Conservation (phyloP, 2,797 vertebrate genomes). For the Hephaestus fuliginosus region DNA sequence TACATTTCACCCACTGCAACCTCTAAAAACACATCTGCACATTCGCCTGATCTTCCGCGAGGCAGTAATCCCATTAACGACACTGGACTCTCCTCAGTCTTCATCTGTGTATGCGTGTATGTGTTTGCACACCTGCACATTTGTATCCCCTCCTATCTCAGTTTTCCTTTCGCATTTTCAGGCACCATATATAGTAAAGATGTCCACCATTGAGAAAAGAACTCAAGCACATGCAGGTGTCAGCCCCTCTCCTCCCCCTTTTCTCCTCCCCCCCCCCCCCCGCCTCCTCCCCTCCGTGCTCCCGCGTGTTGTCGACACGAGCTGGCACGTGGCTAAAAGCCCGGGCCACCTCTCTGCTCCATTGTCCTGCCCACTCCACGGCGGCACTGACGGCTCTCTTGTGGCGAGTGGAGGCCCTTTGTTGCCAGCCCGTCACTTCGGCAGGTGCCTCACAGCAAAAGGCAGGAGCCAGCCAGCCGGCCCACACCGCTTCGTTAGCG, state of each 20-base stretch:
- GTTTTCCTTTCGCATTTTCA: conserved; percentile 39
- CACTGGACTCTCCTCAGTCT: conserved; percentile 44
- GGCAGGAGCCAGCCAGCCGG: conserved; percentile 69
- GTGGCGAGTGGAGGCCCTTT: conserved; percentile 72
- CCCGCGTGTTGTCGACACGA: conserved; percentile 71
- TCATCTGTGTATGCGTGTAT: conserved; percentile 19
- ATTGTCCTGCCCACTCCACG: conserved; percentile 81
- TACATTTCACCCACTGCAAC: conserved; percentile 49
- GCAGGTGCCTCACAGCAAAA: conserved; percentile 87
- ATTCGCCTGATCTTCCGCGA: conserved; percentile 45
- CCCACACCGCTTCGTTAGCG: conserved; percentile 75
- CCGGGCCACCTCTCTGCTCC: conserved; percentile 77
- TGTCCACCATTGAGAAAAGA: conserved; percentile 66
- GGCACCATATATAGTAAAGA: conserved; percentile 53
- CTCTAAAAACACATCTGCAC: conserved; percentile 49
- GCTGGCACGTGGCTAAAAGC: conserved; percentile 84
- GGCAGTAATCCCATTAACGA: conserved; percentile 56
- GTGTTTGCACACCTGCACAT: conserved; percentile 62
- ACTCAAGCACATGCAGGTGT: conserved; percentile 88
- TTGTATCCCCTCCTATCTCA: conserved; percentile 43
- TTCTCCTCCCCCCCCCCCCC: conserved; percentile 39
- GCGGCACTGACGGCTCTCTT: conserved; percentile 72
- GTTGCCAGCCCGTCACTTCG: conserved; percentile 82
- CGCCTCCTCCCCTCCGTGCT: conserved; percentile 48
- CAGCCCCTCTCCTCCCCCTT: conserved; percentile 50